These are phyloP conservation scores for Hippocampus kuda DNA, from an alignment of 2,797 vertebrate genomes.

Conservation along the genomic window DNA sequence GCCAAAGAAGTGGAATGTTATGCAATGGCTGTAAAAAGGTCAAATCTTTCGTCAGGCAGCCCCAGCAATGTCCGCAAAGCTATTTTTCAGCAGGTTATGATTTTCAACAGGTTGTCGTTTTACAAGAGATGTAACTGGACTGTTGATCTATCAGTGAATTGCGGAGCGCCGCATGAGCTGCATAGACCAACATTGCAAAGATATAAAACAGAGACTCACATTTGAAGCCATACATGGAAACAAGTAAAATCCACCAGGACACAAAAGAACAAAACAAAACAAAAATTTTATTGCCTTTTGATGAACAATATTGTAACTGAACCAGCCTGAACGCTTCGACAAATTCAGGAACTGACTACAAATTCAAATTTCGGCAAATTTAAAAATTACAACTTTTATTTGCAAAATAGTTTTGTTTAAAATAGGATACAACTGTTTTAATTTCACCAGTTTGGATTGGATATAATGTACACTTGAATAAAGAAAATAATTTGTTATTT, in stretches of 20 bases:
- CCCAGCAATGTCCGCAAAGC: too few species aligned
- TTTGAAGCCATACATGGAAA: slow-evolving; percentile 18
- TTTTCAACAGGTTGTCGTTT: not conserved
- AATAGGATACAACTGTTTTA: slow-evolving; percentile 62
- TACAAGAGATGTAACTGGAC: not conserved
- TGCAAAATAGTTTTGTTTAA: slow-evolving; percentile 62
- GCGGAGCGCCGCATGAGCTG: not conserved
- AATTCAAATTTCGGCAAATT: slow-evolving; percentile 51
- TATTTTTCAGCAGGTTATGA: too few species aligned
- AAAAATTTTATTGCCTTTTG: slow-evolving; percentile 55
- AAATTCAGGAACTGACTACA: slow-evolving; percentile 60
- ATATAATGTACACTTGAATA: slow-evolving; percentile 65
- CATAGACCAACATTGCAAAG: not conserved
- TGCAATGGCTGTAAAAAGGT: too few species aligned
- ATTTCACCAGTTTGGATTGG: slow-evolving; percentile 51
- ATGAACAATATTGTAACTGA: slow-evolving; percentile 51
- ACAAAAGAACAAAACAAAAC: slow-evolving; percentile 14
- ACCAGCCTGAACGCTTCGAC: slow-evolving; percentile 58
- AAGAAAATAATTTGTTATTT: slow-evolving; percentile 57
- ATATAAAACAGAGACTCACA: not conserved
- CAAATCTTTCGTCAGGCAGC: too few species aligned
- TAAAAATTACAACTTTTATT: slow-evolving; percentile 55
- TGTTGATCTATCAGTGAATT: not conserved
- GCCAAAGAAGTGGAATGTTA: too few species aligned
- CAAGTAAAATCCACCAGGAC: slow-evolving; percentile 12